Evolutionary conservation across 2,797 vertebrate genomes (phyloP).

Genomic region (Erpetoichthys calabaricus): DNA sequence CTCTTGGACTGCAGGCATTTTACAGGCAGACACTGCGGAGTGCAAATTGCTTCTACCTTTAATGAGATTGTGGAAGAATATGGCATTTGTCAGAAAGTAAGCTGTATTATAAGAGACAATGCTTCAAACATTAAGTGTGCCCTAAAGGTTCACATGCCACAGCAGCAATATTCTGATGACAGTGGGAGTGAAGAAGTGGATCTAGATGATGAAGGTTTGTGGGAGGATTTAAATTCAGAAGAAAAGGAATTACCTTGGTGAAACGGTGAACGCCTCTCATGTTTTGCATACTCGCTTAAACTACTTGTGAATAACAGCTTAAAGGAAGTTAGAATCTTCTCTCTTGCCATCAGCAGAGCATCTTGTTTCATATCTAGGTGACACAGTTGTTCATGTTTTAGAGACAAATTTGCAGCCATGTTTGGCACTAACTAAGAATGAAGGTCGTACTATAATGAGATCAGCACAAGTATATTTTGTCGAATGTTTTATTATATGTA

Average conservation of each 20-base stretch:
- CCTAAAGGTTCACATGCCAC: conserved; percentile 17
- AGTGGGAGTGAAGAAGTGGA: conserved; percentile 6
- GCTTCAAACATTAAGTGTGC: conserved; percentile 17
- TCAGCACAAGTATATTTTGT: no score
- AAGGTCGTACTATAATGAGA: no score
- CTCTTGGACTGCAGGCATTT: conserved; percentile 13
- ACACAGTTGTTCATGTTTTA: no score
- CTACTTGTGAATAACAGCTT: conserved; percentile 12
- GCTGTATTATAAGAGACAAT: conserved; percentile 17
- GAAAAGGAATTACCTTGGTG: conserved; percentile 6
- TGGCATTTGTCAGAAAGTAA: conserved; percentile 10
- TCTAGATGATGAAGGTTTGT: conserved; percentile 11
- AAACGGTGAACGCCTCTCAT: conserved; percentile 13
- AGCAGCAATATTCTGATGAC: conserved; percentile 1
- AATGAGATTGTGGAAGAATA: conserved; percentile 13
- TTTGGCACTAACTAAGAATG: no score
- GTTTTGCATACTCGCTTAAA: conserved; percentile 17
- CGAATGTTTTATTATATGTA: no score
- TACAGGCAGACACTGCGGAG: conserved; percentile 9
- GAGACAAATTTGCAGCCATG: no score
- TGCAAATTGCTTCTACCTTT: conserved; percentile 12
- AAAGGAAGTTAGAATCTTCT: conserved; percentile 13
- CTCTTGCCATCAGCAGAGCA: not conserved
- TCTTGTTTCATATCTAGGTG: no score
- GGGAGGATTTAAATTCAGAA: conserved; percentile 8